Evolutionary conservation across 2,797 vertebrate genomes (phyloP).

Genomic region (Sebastes miniatus): DNA sequence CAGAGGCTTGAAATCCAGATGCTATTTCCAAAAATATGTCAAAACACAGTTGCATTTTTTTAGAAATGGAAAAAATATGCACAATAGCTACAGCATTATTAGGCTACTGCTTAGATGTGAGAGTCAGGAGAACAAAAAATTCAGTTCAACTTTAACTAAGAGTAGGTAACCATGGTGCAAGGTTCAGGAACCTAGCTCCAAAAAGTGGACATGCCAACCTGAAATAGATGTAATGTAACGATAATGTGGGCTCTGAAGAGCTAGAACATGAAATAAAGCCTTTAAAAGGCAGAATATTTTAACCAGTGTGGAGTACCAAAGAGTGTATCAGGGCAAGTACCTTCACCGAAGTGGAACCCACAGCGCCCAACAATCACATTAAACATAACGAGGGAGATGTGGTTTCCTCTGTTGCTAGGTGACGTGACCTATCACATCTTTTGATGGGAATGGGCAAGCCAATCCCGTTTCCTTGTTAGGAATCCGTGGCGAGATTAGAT

Average conservation of each 20-base stretch:
- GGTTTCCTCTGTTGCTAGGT: conserved; percentile 55
- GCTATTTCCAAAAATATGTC: not conserved
- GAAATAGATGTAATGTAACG: not conserved
- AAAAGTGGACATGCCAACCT: not conserved
- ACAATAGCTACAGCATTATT: not conserved
- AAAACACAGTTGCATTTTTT: not conserved
- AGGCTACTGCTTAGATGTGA: not conserved
- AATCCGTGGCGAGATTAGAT: conserved; percentile 70
- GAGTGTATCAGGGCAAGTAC: not conserved
- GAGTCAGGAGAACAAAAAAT: not conserved
- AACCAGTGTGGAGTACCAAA: not conserved
- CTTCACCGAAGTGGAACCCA: not conserved
- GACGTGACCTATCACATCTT: conserved; percentile 61
- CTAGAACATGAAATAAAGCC: not conserved
- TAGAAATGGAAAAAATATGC: not conserved
- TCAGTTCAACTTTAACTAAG: not conserved
- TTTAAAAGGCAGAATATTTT: not conserved
- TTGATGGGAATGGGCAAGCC: conserved; percentile 45
- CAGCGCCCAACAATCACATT: not conserved
- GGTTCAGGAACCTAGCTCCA: not conserved
- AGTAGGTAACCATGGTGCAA: not conserved
- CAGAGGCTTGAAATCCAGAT: not conserved
- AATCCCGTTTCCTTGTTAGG: conserved; percentile 58
- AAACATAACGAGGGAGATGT: conserved; percentile 18
- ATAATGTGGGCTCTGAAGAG: not conserved